phyloP scores from a whole-genome alignment of 2,797 vertebrate genomes.

The Moxostoma hubbsi region DNA sequence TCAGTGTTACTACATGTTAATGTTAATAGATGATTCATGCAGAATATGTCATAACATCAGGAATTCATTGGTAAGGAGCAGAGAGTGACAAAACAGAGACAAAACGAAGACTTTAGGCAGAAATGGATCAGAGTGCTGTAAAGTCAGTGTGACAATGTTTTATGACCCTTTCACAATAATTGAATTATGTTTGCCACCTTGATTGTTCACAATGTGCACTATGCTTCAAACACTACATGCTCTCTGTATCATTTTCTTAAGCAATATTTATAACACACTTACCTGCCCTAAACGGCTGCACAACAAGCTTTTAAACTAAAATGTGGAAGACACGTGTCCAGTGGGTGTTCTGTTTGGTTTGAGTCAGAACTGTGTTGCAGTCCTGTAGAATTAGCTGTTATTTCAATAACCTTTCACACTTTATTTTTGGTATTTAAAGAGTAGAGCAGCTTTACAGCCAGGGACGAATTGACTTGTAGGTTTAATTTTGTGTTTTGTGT shows the following conservation, averaged over 20 bases:
- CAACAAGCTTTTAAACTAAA: neutral
- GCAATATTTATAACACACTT: constrained; percentile 18
- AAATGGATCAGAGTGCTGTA: neutral
- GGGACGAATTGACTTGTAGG: neutral
- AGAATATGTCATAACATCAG: neutral
- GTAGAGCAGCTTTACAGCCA: neutral
- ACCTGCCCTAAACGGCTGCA: neutral
- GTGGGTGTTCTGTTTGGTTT: too few relatives aligned
- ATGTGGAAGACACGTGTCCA: neutral
- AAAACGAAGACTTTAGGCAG: neutral
- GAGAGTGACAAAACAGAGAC: neutral
- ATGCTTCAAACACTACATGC: too few relatives aligned
- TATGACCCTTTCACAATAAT: constrained; percentile 1
- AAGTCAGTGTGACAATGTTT: neutral
- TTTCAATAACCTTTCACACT: constrained; percentile 7
- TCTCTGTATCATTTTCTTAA: neutral
- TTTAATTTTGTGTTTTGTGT: neutral
- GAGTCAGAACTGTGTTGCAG: too few relatives aligned
- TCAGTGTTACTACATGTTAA: neutral
- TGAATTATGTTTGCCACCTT: neutral
- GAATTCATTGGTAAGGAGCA: neutral
- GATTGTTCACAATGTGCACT: too few relatives aligned
- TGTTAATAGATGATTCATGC: neutral
- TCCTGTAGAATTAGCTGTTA: neutral
- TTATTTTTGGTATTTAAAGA: neutral